These are phyloP conservation scores for Tetraodon nigroviridis DNA, from an alignment of 2,113 vertebrate genomes.

Conservation along the genomic window DNA sequence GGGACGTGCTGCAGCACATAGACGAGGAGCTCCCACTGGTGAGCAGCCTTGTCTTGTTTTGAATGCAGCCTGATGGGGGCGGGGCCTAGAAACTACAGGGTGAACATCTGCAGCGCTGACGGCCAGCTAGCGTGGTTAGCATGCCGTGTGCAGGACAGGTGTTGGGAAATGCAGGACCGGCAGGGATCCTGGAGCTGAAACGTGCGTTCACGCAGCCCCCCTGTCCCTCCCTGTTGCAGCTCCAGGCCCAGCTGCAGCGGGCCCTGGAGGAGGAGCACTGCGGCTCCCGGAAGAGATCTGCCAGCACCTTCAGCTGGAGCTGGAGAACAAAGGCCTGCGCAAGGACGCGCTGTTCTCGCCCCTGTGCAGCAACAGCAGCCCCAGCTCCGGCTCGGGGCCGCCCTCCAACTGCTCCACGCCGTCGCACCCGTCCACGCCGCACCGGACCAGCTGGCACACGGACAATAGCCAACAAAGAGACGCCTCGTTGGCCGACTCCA, in stretches of 20 bases:
- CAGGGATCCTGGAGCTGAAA: no score
- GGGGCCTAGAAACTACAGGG: no score
- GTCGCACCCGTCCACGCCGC: slow-evolving; percentile 56
- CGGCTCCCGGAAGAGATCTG: slow-evolving; percentile 76
- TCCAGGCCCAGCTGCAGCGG: slow-evolving; percentile 65
- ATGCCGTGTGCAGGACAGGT: no score
- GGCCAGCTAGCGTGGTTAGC: no score
- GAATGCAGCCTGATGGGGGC: no score
- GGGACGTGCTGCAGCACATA: slow-evolving; percentile 76
- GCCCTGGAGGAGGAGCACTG: slow-evolving; percentile 69
- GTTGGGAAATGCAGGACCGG: no score
- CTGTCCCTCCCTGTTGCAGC: slow-evolving; percentile 46
- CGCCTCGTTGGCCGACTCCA: slow-evolving; percentile 56
- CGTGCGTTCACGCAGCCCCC: no score
- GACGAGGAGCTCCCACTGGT: slow-evolving; percentile 78
- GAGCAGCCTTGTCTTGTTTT: slow-evolving; percentile 19
- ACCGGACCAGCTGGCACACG: slow-evolving; percentile 48
- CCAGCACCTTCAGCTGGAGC: slow-evolving; percentile 74
- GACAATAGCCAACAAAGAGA: slow-evolving; percentile 62
- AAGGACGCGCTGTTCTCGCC: slow-evolving; percentile 53
- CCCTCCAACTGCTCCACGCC: slow-evolving; percentile 76
- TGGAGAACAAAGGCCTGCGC: slow-evolving; percentile 63
- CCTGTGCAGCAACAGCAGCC: slow-evolving; percentile 64
- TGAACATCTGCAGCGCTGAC: no score
- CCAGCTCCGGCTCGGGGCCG: slow-evolving; percentile 54